Conservation (phyloP, 2,797 vertebrate species). For the Paguma larvata region DNA sequence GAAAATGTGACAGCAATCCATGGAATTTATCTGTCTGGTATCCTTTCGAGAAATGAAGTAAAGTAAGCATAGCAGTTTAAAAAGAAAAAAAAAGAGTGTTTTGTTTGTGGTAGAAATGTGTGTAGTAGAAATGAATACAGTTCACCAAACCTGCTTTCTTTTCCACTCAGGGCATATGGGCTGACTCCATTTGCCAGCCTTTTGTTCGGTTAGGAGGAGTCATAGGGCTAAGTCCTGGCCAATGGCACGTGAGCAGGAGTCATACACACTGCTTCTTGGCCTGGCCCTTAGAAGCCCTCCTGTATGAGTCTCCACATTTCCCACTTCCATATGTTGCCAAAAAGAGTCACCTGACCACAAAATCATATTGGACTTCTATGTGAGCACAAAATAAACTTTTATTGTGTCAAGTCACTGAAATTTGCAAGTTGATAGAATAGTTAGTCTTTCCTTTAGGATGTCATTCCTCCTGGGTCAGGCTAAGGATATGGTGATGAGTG, state of each 20-base stretch:
- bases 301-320: neutral
- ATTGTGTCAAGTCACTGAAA: neutral
- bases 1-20: neutral
- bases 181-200: neutral
- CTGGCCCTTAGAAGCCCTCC: neutral
- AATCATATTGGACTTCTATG: neutral
- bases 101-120: no score
- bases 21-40: neutral
- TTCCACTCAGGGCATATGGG: neutral
- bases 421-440: neutral
- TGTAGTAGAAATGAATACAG: neutral
- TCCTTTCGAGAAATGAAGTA: neutral
- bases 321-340: neutral
- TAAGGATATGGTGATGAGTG: neutral
- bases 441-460: neutral
- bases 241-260: no score
- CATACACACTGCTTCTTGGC: rapidly evolving
- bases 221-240: neutral
- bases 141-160: neutral
- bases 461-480: neutral
- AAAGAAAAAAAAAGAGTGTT: neutral
- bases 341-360: neutral
- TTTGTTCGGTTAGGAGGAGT: no score
- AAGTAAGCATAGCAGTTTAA: neutral
- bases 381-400: neutral